Percentiles rank a stretch among this genome's conserved stretches.
phyloP scores from a whole-genome alignment of 2,888 invertebrate species.

The Plusia festucae region DNA sequence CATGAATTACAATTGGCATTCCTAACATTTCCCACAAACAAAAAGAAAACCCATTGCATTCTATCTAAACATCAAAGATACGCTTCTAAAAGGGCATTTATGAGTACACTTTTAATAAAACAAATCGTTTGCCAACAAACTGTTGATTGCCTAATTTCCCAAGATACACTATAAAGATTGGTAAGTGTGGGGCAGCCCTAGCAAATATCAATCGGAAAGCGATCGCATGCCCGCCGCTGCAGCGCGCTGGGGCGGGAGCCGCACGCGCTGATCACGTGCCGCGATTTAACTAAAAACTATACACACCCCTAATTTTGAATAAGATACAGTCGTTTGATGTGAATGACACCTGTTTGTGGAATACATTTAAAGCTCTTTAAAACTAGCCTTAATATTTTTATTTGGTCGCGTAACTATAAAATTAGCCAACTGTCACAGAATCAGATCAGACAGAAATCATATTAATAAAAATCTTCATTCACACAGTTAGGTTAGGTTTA shows the following conservation, averaged over 20 bases:
- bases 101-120: background rate
- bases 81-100: background rate
- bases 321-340: conserved; percentile 44
- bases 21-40: background rate
- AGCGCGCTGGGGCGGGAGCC: conserved; percentile 28
- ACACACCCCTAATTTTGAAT: conserved; percentile 49
- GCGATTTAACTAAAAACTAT: conserved; percentile 62
- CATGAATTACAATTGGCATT: background rate
- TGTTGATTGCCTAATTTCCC: conserved; percentile 38
- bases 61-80: background rate
- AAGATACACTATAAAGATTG: conserved; percentile 50
- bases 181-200: conserved; percentile 43
- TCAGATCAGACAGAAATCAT: no score
- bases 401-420: no score
- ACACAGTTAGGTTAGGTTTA: no score
- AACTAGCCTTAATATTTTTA: background rate
- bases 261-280: conserved; percentile 63
- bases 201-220: conserved; percentile 57
- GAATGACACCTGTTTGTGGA: conserved; percentile 43
- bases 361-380: background rate
- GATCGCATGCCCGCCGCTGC: conserved; percentile 43
- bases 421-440: no score
- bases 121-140: conserved; percentile 16
- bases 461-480: no score
- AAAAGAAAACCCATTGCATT: background rate